Conservation (phyloP, 2,113 vertebrate genomes). For the Cinclus mexicanus region DNA sequence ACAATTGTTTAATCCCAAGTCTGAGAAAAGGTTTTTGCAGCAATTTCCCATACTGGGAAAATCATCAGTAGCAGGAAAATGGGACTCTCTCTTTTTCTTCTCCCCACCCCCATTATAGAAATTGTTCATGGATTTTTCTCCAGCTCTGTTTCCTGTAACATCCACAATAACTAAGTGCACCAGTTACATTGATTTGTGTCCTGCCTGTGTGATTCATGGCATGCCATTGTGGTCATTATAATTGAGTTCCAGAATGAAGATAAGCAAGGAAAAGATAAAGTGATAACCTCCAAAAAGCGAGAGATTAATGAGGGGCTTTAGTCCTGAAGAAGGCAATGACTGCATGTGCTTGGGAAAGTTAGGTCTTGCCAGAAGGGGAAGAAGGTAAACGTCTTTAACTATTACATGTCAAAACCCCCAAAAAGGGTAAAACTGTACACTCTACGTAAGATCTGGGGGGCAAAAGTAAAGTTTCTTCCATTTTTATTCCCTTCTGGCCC, state of each 20-base stretch:
- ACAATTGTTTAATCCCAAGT: neutral
- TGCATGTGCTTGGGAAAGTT: neutral
- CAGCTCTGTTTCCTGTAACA: neutral
- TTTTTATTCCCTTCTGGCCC: neutral
- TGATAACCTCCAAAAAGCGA: neutral
- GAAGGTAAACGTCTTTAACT: neutral
- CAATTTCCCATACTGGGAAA: neutral
- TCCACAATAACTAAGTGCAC: neutral
- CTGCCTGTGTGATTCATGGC: conserved; percentile 17
- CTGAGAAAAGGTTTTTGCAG: neutral
- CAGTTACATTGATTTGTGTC: conserved; percentile 14
- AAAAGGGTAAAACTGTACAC: neutral
- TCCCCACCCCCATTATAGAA: neutral
- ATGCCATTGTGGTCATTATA: conserved; percentile 36
- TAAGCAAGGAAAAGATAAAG: conserved; percentile 38
- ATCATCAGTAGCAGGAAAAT: neutral
- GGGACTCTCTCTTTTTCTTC: neutral
- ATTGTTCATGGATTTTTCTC: conserved; percentile 16
- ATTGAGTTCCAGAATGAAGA: conserved; percentile 46
- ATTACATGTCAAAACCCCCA: neutral
- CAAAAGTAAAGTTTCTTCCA: neutral
- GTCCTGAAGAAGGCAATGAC: neutral
- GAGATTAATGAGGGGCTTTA: neutral
- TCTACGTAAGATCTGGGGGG: neutral
- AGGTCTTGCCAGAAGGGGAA: neutral